Base-by-base conservation (phyloP, 2,113 vertebrate genomes). In the Columba janthina region DNA sequence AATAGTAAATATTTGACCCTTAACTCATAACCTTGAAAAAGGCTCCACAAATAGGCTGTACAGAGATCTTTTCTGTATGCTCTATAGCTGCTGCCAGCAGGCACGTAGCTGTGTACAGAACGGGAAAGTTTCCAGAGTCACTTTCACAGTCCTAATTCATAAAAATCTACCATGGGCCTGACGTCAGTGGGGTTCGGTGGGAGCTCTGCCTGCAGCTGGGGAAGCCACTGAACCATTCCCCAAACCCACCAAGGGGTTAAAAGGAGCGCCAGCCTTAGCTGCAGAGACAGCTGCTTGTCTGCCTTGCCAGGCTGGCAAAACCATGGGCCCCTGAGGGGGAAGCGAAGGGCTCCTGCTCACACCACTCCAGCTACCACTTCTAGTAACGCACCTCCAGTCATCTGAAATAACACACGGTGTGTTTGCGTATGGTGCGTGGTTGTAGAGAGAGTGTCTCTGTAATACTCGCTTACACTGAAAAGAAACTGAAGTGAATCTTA, bases 131-230 rank as follows among this genome's bases (percentile, higher is more conserved):
- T 82, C 77, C 61, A 90, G 67, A 90, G 82, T 10, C 22, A 15
- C 66, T 91, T 95, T 44, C 67, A 56, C n/a, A 79, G 86, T 25
- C 62, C 66, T 75, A 79, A 92, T 92, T 93, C 94, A 92, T 72
- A 89, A 92, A 94, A 93, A 82, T 24, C 86, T 18, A 36, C 57
- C 71, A 19, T 1, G 0, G 0, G 20, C 21, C n/a, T 71, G 85
- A 72, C 1, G 6, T 88, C 85, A 81, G 24, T 4, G 21, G 51
- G 51, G 60, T n/a, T 72, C 25, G 34, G 53, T 4, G 14, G 36
- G 32, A 88, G 38, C 57, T 65, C 83, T 60, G 40, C 4, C 2
- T 5, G 42, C 57, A 80, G 67, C 29, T 25, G 6, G 57, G 60
- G 44, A 74, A 83, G 67, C 0, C 0, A 90, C 29, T 3, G 24